Evolutionary conservation across 92 coral and sea anemone species (phyloP).

Genomic region (Bergia sp.): DNA sequence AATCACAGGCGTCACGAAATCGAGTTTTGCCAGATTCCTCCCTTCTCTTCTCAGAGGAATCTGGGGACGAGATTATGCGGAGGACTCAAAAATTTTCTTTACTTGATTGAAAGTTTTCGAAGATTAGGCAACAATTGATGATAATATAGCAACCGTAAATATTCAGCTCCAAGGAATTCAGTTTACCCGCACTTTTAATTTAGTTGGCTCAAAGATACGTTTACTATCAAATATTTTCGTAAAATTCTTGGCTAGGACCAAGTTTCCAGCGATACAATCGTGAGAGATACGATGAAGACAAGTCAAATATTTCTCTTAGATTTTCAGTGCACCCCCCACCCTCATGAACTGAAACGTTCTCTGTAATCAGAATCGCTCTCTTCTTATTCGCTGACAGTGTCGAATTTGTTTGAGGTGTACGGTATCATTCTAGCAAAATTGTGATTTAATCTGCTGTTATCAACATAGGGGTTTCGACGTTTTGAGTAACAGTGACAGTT

Average conservation of each 20-base stretch:
- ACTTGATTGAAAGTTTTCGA: neutral
- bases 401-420: neutral
- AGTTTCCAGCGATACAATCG: neutral
- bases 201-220: neutral
- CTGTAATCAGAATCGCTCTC: too few relatives aligned
- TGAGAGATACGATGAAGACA: neutral
- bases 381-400: neutral
- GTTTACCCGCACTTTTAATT: neutral
- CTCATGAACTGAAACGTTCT: neutral
- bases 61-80: too few relatives aligned
- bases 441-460: neutral
- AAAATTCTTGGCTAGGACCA: too few relatives aligned
- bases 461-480: neutral
- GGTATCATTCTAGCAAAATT: neutral
- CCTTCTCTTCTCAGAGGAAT: too few relatives aligned
- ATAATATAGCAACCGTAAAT: neutral
- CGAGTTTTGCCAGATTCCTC: too few relatives aligned
- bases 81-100: too few relatives aligned
- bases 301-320: neutral
- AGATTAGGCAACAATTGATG: neutral
- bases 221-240: neutral
- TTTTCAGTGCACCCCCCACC: neutral
- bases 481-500: neutral
- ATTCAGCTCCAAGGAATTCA: neutral
- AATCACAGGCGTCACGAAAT: too few relatives aligned